Evolutionary conservation across 1,140 invertebrate genomes (phyloP).

Genomic region (Gonioctena quinquepunctata): DNA sequence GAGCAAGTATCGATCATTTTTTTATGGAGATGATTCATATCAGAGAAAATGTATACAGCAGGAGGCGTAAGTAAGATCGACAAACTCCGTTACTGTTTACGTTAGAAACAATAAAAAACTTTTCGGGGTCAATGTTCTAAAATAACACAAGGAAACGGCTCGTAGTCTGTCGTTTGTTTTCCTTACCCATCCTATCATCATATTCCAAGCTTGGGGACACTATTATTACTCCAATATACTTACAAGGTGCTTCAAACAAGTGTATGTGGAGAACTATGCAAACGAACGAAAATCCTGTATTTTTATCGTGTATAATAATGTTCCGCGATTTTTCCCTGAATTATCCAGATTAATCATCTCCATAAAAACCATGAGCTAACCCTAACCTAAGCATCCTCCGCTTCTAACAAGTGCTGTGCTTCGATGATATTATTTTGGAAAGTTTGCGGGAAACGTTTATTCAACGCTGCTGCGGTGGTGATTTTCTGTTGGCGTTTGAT

Average conservation of each 20-base stretch:
- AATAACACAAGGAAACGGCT: too few relatives aligned
- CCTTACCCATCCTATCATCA: background rate
- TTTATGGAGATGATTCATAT: background rate
- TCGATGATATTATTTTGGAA: slow-evolving; percentile 47
- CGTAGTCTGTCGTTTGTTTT: background rate
- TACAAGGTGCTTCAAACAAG: too few relatives aligned
- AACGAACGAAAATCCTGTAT: too few relatives aligned
- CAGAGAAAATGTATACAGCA: background rate
- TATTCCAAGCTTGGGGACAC: too few relatives aligned
- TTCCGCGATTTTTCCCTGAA: background rate
- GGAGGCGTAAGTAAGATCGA: background rate
- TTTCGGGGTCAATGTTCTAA: too few relatives aligned
- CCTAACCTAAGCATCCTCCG: slow-evolving; percentile 38
- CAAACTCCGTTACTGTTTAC: background rate
- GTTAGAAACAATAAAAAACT: background rate
- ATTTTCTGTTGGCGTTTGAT: slow-evolving; percentile 51
- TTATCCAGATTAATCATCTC: background rate
- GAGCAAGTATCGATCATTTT: background rate
- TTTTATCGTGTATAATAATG: too few relatives aligned
- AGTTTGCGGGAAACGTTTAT: slow-evolving; percentile 53
- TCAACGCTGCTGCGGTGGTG: slow-evolving; percentile 48
- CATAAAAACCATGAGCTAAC: background rate
- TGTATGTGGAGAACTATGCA: too few relatives aligned
- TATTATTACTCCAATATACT: too few relatives aligned
- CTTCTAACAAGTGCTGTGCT: slow-evolving; percentile 51